Conservation (phyloP, 2,888 invertebrate species). For the Agrotis segetum region DNA sequence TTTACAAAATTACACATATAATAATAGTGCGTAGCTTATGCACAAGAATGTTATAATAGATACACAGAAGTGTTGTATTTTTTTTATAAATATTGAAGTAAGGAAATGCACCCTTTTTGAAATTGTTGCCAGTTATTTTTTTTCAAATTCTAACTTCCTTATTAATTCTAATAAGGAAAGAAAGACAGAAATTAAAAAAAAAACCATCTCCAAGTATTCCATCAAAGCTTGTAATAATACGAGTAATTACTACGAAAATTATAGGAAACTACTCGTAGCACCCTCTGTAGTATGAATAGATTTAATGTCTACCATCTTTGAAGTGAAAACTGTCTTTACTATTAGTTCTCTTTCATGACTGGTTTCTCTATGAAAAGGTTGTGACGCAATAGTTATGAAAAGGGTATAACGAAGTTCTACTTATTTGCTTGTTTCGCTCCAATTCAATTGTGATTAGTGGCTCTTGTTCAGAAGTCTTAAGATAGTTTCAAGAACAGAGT, state of each 20-base stretch:
- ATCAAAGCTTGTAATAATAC: constrained; percentile 2
- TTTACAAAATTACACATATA: background rate
- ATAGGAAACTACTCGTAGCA: background rate
- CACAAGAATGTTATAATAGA: too few species aligned
- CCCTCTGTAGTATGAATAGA: constrained; percentile 10
- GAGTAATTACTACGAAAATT: background rate
- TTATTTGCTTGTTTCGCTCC: background rate
- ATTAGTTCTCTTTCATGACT: background rate
- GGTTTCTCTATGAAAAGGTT: background rate
- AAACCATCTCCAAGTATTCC: too few species aligned
- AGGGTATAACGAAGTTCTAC: constrained; percentile 3
- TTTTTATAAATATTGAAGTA: too few species aligned
- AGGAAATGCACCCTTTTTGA: too few species aligned
- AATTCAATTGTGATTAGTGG: background rate
- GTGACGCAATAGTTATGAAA: background rate
- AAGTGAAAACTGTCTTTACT: background rate
- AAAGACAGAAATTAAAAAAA: too few species aligned
- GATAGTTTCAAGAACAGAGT: too few species aligned
- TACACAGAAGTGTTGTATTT: too few species aligned
- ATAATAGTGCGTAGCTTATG: too few species aligned
- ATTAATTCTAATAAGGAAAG: too few species aligned
- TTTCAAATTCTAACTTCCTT: too few species aligned
- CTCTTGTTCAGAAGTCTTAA: background rate
- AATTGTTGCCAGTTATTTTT: too few species aligned
- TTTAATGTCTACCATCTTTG: constrained; percentile 13